Evolutionary conservation across 2,113 vertebrate species (phyloP).

Genomic region (Lonchura striata): DNA sequence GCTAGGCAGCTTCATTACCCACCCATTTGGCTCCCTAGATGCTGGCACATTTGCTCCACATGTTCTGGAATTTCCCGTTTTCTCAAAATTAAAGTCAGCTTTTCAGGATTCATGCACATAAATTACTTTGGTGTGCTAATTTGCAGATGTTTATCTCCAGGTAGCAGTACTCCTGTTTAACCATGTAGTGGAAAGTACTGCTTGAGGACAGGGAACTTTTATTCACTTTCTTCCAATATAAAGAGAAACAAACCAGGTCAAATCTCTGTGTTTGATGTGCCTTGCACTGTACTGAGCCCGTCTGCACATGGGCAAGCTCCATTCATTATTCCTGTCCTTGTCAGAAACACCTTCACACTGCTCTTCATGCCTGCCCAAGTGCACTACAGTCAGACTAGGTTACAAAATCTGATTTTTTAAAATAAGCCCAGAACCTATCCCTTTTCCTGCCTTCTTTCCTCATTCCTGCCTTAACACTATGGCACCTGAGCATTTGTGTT

Average conservation of each 20-base stretch:
- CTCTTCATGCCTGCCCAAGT: rapidly evolving
- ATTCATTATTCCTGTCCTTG: rapidly evolving
- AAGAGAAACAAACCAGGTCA: neutral
- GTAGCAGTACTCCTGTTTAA: slow-evolving; percentile 21
- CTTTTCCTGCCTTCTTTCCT: neutral
- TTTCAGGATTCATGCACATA: slow-evolving; percentile 39
- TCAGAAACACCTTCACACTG: rapidly evolving
- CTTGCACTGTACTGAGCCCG: neutral
- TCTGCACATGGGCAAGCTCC: rapidly evolving
- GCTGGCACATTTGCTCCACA: neutral
- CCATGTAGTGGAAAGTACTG: neutral
- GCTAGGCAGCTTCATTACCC: neutral
- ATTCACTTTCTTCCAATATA: neutral
- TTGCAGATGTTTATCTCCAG: slow-evolving; percentile 53
- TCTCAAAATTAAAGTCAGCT: slow-evolving; percentile 39
- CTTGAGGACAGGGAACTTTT: neutral
- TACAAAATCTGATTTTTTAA: rapidly evolving
- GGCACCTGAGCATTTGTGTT: neutral
- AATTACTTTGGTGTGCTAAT: slow-evolving; percentile 25
- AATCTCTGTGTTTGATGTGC: neutral
- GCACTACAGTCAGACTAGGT: neutral
- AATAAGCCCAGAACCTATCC: neutral
- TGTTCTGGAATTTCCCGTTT: slow-evolving; percentile 63
- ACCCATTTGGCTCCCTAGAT: neutral
- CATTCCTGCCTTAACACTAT: neutral